Conservation (phyloP, 2,113 vertebrate species). For the Sinosuthora webbiana region DNA sequence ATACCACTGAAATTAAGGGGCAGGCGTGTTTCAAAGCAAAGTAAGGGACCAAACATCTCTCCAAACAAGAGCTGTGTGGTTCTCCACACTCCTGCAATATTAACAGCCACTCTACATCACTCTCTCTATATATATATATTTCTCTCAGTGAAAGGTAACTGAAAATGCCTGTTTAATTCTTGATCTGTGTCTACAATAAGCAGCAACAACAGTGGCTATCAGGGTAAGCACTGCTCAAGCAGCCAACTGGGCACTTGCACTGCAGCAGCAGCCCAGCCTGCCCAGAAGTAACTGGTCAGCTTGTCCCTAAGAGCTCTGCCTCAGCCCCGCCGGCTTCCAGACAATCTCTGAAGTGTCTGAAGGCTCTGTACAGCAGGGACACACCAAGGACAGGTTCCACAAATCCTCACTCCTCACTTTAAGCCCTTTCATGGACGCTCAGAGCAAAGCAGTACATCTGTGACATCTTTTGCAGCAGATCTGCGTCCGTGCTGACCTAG, state of each 20-base stretch:
- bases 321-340: not conserved
- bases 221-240: not conserved
- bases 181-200: not conserved
- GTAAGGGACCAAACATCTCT: not conserved
- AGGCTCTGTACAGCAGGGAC: not conserved
- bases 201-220: not conserved
- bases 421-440: not conserved
- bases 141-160: not conserved
- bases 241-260: not conserved
- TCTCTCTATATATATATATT: too few relatives aligned
- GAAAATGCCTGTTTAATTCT: not conserved
- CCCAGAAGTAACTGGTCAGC: not conserved
- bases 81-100: not conserved
- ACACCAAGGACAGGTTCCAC: not conserved
- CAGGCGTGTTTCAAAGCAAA: not conserved
- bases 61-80: not conserved
- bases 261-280: not conserved
- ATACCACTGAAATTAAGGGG: not conserved
- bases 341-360: rapidly evolving
- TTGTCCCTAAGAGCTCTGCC: not conserved
- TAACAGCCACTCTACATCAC: too few relatives aligned
- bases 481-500: rapidly evolving
- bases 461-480: not conserved
- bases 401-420: not conserved
- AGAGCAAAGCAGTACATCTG: not conserved